Conservation (phyloP, 2,888 invertebrate species). For the Asteroscopus sphinx region DNA sequence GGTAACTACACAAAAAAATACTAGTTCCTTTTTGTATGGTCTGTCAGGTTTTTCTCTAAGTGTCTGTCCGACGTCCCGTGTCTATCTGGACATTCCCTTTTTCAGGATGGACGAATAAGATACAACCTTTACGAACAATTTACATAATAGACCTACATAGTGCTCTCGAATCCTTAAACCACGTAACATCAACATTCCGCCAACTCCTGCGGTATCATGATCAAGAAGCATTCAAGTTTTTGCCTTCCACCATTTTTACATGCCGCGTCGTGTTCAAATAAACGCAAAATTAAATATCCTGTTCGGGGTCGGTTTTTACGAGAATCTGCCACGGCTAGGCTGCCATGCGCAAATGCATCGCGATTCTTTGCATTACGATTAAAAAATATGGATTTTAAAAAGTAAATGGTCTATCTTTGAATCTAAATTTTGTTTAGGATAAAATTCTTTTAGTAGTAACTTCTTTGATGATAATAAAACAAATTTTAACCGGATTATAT, state of each 20-base stretch:
- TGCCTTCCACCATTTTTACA: slow-evolving; percentile 47
- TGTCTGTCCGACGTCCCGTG: no score
- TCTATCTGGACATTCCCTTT: background rate
- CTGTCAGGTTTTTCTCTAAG: no score
- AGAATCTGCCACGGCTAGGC: slow-evolving; percentile 25
- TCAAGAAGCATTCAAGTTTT: slow-evolving; percentile 45
- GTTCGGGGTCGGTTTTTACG: slow-evolving; percentile 49
- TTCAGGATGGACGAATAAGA: slow-evolving; percentile 16
- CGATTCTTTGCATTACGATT: slow-evolving; percentile 20
- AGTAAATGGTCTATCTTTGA: slow-evolving; percentile 1
- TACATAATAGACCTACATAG: slow-evolving; percentile 27
- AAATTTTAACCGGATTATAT: no score
- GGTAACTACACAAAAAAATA: no score
- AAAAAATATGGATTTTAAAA: slow-evolving; percentile 22
- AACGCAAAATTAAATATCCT: slow-evolving; percentile 57
- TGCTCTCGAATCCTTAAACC: slow-evolving; percentile 20
- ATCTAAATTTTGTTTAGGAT: slow-evolving; percentile 4
- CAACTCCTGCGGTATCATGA: slow-evolving; percentile 38
- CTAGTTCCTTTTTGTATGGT: no score
- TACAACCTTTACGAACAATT: slow-evolving; percentile 8
- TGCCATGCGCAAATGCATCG: slow-evolving; percentile 25
- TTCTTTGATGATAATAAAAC: no score
- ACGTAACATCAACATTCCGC: slow-evolving; percentile 33
- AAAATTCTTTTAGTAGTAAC: background rate
- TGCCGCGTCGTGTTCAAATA: slow-evolving; percentile 48